Conservation (phyloP, 2,797 vertebrate species). For the Tachyglossus aculeatus region DNA sequence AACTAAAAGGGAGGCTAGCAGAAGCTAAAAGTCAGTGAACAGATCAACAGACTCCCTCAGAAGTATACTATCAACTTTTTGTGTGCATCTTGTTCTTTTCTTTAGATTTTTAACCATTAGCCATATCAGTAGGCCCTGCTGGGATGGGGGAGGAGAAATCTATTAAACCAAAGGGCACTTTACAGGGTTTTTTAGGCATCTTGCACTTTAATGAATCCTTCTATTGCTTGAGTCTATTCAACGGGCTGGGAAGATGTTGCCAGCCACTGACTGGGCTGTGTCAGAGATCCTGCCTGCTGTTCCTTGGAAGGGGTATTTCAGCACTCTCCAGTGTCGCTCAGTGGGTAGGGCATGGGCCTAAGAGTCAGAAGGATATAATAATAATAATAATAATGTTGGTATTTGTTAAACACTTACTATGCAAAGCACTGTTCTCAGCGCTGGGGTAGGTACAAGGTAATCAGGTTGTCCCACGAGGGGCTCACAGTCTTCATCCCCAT, state of each 20-base stretch:
- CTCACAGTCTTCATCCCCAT: no score
- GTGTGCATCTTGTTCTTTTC: constrained; percentile 2
- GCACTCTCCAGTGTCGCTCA: no score
- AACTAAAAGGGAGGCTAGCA: constrained; percentile 9
- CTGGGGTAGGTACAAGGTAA: no score
- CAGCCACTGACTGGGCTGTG: neutral
- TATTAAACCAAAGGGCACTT: constrained; percentile 2
- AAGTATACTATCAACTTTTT: constrained; percentile 19
- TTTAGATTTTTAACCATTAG: constrained; percentile 7
- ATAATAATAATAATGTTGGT: no score
- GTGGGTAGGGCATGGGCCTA: no score
- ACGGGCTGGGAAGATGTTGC: neutral
- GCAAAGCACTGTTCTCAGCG: no score
- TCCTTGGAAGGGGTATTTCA: neutral
- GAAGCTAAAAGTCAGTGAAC: constrained; percentile 31
- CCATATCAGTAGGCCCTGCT: neutral
- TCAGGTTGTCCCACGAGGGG: no score
- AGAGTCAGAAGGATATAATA: no score
- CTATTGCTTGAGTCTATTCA: neutral
- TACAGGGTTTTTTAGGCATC: neutral
- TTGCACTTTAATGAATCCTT: neutral
- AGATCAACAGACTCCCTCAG: constrained; percentile 28
- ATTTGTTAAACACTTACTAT: no score
- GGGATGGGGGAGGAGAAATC: neutral
- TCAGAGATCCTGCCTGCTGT: neutral